Evolutionary conservation across 2,888 invertebrate genomes (phyloP).

Genomic region (Tetragnatha montana): DNA sequence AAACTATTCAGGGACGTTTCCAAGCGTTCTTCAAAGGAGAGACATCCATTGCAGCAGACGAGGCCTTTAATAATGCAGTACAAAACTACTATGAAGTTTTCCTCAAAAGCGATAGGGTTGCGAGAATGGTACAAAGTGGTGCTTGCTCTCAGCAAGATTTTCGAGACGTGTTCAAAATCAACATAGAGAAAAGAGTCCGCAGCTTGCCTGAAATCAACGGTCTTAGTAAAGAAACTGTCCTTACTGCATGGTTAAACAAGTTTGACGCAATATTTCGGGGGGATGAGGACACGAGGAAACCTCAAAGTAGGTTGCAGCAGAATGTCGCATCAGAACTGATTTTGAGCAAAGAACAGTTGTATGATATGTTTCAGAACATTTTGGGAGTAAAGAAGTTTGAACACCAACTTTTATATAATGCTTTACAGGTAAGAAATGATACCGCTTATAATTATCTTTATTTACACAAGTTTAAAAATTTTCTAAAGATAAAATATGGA

Average conservation of each 20-base stretch:
- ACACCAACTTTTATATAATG: constrained; percentile 99
- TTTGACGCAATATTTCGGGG: constrained; percentile 95
- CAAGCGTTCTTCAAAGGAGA: constrained; percentile 97
- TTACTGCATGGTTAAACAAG: constrained; percentile 99
- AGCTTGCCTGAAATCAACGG: constrained; percentile 99
- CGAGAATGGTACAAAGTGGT: constrained; percentile 97
- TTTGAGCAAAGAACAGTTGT: constrained; percentile 98
- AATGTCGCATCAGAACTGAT: constrained; percentile 85
- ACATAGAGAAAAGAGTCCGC: constrained; percentile 98
- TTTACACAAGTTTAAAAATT: not conserved
- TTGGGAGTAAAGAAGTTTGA: constrained; percentile 99
- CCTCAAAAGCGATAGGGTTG: constrained; percentile 95
- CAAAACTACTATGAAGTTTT: constrained; percentile 85
- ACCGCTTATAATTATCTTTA: not conserved
- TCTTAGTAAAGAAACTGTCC: constrained; percentile 97
- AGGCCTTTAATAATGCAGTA: constrained; percentile 99
- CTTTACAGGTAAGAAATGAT: constrained; percentile 85
- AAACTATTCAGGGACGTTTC: constrained; percentile 94
- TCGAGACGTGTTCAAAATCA: constrained; percentile 97
- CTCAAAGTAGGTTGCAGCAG: constrained; percentile 75
- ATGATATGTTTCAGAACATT: constrained; percentile 99
- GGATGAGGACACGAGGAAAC: constrained; percentile 78
- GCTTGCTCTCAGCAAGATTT: constrained; percentile 99
- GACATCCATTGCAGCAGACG: constrained; percentile 97
- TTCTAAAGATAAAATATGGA: not conserved